Percentiles rank a stretch among this genome's conserved stretches.
These are phyloP conservation scores for Enteromius treurensis DNA, from an alignment of 2,797 vertebrate species.

Conservation along the genomic window DNA sequence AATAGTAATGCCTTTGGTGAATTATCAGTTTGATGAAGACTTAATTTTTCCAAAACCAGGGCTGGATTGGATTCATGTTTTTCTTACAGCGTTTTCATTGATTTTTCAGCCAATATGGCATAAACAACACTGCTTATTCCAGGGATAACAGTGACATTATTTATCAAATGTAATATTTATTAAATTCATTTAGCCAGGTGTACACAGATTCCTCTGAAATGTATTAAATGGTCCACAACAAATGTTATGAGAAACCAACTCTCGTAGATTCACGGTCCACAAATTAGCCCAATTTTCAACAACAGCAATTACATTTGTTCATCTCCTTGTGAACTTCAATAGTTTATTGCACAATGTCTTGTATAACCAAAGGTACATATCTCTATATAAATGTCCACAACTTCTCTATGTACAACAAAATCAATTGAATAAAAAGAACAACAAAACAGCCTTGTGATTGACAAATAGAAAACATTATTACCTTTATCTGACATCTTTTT, in stretches of 20 bases:
- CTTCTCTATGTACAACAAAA: background rate
- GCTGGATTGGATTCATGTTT: background rate
- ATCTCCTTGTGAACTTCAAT: background rate
- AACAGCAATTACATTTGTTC: slow-evolving; percentile 8
- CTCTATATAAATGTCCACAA: background rate
- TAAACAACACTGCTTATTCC: background rate
- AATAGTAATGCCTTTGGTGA: background rate
- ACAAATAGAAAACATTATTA: background rate
- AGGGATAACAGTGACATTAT: background rate
- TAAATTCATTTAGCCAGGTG: background rate
- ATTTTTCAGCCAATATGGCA: background rate
- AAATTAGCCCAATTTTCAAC: background rate
- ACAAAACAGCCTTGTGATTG: background rate
- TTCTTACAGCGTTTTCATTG: background rate
- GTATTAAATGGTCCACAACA: slow-evolving; percentile 13
- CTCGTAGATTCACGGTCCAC: background rate
- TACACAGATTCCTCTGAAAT: background rate
- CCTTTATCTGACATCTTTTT: background rate
- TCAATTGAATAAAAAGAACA: background rate
- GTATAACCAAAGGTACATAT: background rate
- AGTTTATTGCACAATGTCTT: slow-evolving; percentile 1
- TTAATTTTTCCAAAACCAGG: background rate
- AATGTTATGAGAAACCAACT: background rate
- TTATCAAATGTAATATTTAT: background rate
- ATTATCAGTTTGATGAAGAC: background rate